Conservation (phyloP, 2,888 invertebrate species). For the Boloria selene region DNA sequence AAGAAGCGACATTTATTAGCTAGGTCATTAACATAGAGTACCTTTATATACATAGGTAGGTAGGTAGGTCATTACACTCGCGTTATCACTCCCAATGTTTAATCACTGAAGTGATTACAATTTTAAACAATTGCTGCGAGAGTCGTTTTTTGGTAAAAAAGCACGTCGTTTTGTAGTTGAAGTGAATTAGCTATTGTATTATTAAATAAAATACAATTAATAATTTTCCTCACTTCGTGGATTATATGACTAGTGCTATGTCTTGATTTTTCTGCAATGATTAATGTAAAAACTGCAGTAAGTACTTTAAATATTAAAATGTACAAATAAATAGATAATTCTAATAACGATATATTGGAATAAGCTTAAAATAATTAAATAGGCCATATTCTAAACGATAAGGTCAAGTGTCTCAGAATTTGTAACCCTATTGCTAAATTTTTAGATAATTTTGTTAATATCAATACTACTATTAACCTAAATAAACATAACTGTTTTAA, state of each 20-base stretch:
- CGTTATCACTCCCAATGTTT: slow-evolving; percentile 57
- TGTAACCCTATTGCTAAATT: slow-evolving; percentile 34
- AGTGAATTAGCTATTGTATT: neutral
- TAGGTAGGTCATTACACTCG: slow-evolving; percentile 57
- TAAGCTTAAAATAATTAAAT: slow-evolving; percentile 22
- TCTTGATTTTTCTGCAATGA: too few species aligned
- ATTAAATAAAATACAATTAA: slow-evolving; percentile 5
- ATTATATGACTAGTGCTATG: too few species aligned
- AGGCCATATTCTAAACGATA: slow-evolving; percentile 33
- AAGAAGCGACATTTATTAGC: neutral
- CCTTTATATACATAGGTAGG: neutral
- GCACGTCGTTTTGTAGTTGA: too few species aligned
- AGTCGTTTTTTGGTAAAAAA: too few species aligned
- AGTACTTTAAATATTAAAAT: neutral
- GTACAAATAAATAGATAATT: neutral
- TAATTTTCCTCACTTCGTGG: too few species aligned
- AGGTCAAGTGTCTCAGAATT: slow-evolving; percentile 29
- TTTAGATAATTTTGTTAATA: slow-evolving; percentile 38
- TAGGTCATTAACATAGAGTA: neutral
- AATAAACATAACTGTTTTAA: slow-evolving; percentile 14
- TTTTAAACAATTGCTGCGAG: neutral
- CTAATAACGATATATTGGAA: neutral
- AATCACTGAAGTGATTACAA: slow-evolving; percentile 31
- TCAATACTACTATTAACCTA: slow-evolving; percentile 40
- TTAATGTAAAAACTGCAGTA: too few species aligned